phyloP scores from a whole-genome alignment of 2,888 invertebrate species.

The Ophion slaviceki region DNA sequence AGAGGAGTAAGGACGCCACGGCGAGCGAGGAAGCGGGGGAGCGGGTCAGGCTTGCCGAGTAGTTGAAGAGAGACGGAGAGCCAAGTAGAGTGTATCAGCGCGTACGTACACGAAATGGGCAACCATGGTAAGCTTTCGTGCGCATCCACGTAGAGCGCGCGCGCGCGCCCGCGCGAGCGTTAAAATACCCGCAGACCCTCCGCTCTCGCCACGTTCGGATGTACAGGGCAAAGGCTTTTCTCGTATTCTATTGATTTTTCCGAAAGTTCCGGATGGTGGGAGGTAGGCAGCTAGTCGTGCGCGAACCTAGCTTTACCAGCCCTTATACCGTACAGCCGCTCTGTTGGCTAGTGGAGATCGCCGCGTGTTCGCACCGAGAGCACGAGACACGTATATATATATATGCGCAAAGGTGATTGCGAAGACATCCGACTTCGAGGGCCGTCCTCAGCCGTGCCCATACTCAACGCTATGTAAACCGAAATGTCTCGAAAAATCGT shows the following conservation, averaged over 20 bases:
- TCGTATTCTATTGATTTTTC: conserved; percentile 89
- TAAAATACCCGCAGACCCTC: conserved; percentile 67
- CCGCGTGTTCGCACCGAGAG: conserved; percentile 63
- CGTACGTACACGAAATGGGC: conserved; percentile 44
- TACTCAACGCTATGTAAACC: too few species aligned
- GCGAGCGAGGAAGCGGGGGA: not conserved
- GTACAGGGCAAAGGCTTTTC: conserved; percentile 78
- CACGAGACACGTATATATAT: conserved; percentile 48
- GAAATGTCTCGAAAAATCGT: too few species aligned
- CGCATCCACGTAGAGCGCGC: conserved; percentile 43
- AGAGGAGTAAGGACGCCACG: not conserved
- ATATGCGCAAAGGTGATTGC: conserved; percentile 56
- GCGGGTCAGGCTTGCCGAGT: conserved; percentile 50
- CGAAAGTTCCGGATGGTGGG: conserved; percentile 84
- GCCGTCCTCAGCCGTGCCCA: too few species aligned
- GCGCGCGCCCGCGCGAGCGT: conserved; percentile 43
- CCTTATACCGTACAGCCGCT: conserved; percentile 59
- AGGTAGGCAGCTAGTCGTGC: conserved; percentile 76
- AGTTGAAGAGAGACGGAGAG: conserved; percentile 55
- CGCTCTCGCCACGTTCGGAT: conserved; percentile 69
- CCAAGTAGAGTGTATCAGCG: conserved; percentile 33
- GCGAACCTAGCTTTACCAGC: conserved; percentile 66
- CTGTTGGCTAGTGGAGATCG: conserved; percentile 63
- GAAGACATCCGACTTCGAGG: too few species aligned
- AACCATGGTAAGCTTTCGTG: conserved; percentile 51